Evolutionary conservation across 2,888 invertebrate genomes (phyloP), one percentile per base, ranked within the genome.

Genomic region (Morpho helenor): DNA sequence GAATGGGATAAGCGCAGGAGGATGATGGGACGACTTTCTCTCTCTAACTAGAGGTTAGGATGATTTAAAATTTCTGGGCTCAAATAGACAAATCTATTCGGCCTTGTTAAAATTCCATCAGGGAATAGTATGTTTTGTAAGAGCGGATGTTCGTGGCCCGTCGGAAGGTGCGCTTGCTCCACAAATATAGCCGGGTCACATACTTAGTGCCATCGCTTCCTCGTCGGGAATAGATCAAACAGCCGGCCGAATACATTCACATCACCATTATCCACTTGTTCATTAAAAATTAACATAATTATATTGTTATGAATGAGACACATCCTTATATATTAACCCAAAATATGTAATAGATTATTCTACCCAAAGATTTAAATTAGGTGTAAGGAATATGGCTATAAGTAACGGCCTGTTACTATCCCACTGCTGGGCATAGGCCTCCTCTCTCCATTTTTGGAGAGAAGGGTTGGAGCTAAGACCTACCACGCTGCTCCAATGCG

Each of bases 191-290:
- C 64, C 60, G 67, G 66, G 60, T 58, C 63, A 57, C 63, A 54
- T 51, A 51, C 59, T 58, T 61, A 68, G 67, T 66, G 63, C 66
- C 71, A 66, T 58, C 71, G 71, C 79, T 83, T 82, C 84, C 82
- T 80, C 66, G 70, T 79, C 72, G 67, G 73, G 77, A 80, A 81
- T 80, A 84, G 82, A 84, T 86, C 85, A 87, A 86, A 86, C 66
- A 49, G 46, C 65, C 63, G 61, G 63, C 61, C 62, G 63, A 64
- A 74, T 71, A 81, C 80, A 79, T 82, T 77, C 77, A 74, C 74
- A 71, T 73, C 74, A 76, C 79, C 80, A 82, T 80, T 77, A 9
- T 7, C 31, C 31, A 5, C 31, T 31, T 31, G 40, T 49, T 56
- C 7, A 7, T 45, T n/a, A 45, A 41, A 10, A 3, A 16, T 10